Evolutionary conservation across 2,113 vertebrate genomes (phyloP).

Genomic region (Pomatorhinus ruficollis): DNA sequence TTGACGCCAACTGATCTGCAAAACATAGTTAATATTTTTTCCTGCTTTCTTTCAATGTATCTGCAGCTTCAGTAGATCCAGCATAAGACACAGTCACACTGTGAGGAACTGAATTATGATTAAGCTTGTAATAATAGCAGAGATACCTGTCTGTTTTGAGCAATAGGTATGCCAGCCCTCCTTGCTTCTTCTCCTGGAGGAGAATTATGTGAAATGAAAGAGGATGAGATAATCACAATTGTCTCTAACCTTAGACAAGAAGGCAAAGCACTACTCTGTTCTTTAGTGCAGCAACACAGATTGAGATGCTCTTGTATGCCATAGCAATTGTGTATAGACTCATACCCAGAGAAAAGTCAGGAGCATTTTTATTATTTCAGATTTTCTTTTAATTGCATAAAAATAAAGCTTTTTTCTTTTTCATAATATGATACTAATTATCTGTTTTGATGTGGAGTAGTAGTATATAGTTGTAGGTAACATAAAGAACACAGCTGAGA

Average conservation of each 20-base stretch:
- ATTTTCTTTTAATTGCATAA: neutral
- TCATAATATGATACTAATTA: neutral
- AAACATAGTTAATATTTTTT: neutral
- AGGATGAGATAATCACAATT: neutral
- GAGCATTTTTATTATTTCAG: neutral
- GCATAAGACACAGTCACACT: neutral
- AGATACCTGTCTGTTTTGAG: conserved; percentile 11
- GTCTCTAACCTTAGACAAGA: neutral
- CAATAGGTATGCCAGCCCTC: neutral
- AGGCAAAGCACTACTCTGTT: neutral
- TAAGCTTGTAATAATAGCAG: conserved; percentile 7
- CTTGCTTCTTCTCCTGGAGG: neutral
- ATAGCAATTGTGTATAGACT: neutral
- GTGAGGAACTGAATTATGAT: neutral
- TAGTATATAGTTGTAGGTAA: neutral
- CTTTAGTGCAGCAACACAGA: neutral
- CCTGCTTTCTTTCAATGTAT: neutral
- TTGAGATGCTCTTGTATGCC: neutral
- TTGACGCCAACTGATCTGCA: neutral
- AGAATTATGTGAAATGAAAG: neutral
- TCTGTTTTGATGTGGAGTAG: neutral
- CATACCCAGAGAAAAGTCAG: neutral
- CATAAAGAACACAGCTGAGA: neutral
- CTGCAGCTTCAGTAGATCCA: neutral
- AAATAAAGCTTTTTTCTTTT: neutral